Conservation (phyloP, 2,797 vertebrate genomes). For the Phoeniculus purpureus region DNA sequence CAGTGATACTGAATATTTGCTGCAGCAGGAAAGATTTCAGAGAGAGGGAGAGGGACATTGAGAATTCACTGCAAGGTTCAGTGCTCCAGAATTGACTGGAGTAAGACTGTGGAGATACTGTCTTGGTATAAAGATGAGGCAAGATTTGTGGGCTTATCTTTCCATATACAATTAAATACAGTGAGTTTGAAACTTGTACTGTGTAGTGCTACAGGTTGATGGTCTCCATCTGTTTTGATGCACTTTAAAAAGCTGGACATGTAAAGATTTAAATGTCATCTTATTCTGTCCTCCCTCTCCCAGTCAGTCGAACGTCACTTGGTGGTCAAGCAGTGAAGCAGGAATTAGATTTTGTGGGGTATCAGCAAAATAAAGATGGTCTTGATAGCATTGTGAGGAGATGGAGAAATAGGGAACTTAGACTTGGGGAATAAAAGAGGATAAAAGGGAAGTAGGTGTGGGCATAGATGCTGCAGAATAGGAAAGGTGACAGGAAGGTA, state of each 20-base stretch:
- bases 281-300: background rate
- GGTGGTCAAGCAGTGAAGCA: background rate
- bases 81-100: background rate
- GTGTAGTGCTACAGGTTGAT: background rate
- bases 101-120: background rate
- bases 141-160: conserved; percentile 17
- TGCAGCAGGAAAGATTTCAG: background rate
- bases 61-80: background rate
- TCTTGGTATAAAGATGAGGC: background rate
- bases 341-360: background rate
- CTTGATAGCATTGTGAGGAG: background rate
- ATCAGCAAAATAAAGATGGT: conserved; percentile 12
- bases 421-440: background rate
- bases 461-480: background rate
- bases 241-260: background rate
- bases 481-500: background rate
- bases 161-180: conserved; percentile 31
- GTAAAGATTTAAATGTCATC: background rate
- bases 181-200: conserved; percentile 1
- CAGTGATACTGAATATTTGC: conserved; percentile 10
- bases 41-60: background rate
- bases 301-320: conserved; percentile 25
- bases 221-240: background rate
- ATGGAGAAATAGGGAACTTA: background rate
- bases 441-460: background rate